Conservation (phyloP, 2,888 invertebrate species). For the Altica lythri region DNA sequence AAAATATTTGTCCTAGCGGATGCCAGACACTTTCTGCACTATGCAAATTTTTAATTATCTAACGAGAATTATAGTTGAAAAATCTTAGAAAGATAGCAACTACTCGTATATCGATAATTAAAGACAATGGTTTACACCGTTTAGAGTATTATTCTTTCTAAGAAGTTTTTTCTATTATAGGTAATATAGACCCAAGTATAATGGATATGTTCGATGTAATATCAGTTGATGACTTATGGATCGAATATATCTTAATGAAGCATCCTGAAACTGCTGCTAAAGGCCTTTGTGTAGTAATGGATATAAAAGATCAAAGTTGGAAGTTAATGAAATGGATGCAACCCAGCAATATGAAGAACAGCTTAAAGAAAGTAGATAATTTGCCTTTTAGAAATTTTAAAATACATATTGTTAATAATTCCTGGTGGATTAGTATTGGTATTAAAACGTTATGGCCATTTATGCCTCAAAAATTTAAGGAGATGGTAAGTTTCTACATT, state of each 20-base stretch:
- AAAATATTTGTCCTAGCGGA: too few relatives aligned
- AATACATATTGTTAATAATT: constrained; percentile 51
- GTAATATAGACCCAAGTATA: constrained; percentile 44
- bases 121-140: too few relatives aligned
- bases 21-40: too few relatives aligned
- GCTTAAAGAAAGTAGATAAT: constrained; percentile 43
- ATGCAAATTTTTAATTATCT: too few relatives aligned
- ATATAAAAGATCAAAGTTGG: constrained; percentile 48
- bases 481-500: constrained; percentile 44
- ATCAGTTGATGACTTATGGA: constrained; percentile 53
- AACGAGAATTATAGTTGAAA: too few relatives aligned
- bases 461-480: constrained; percentile 45
- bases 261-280: constrained; percentile 50
- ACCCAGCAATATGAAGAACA: constrained; percentile 46
- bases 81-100: too few relatives aligned
- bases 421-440: constrained; percentile 45
- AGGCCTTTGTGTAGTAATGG: constrained; percentile 53
- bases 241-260: constrained; percentile 48
- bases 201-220: constrained; percentile 46
- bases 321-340: constrained; percentile 50
- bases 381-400: constrained; percentile 48
- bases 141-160: too few relatives aligned
- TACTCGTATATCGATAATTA: too few relatives aligned
- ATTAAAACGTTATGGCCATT: constrained; percentile 53
- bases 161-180: too few relatives aligned